Percentiles rank a stretch among this genome's conserved stretches.
phyloP scores from a whole-genome alignment of 2,113 vertebrate species.

The Eonycteris spelaea region DNA sequence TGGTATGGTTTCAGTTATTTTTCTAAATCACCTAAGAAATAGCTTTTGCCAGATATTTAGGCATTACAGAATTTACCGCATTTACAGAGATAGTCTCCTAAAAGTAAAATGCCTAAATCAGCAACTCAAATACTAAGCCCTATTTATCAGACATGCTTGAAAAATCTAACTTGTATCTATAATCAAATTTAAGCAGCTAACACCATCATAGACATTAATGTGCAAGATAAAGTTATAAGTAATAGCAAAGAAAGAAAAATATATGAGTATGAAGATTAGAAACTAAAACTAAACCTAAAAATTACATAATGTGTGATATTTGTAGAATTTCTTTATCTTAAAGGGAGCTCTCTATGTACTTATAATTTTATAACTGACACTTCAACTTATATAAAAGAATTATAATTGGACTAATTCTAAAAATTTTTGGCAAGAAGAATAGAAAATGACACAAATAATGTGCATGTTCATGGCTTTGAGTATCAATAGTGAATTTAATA shows the following conservation, averaged over 20 bases:
- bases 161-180: not conserved
- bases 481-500: slow-evolving; percentile 2
- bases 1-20: not conserved
- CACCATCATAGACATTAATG: not conserved
- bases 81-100: not conserved
- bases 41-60: slow-evolving; percentile 27
- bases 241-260: not conserved
- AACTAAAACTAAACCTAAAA: not conserved
- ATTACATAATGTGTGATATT: not conserved
- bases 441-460: not conserved
- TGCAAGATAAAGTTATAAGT: not conserved
- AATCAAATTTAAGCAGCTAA: not conserved
- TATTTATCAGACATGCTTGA: not conserved
- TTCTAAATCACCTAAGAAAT: slow-evolving; percentile 1
- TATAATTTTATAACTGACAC: slow-evolving; percentile 3
- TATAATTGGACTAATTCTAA: not conserved
- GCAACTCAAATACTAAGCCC: not conserved
- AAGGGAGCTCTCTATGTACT: not conserved
- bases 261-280: not conserved
- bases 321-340: not conserved
- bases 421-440: not conserved
- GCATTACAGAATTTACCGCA: not conserved
- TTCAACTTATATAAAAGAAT: not conserved
- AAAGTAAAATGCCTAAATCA: not conserved
- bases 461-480: not conserved